Percentiles rank a stretch among this genome's conserved stretches.
These are phyloP conservation scores for Antedon mediterranea DNA, from an alignment of 53 echinoderm and acorn worm genomes.

Conservation along the genomic window DNA sequence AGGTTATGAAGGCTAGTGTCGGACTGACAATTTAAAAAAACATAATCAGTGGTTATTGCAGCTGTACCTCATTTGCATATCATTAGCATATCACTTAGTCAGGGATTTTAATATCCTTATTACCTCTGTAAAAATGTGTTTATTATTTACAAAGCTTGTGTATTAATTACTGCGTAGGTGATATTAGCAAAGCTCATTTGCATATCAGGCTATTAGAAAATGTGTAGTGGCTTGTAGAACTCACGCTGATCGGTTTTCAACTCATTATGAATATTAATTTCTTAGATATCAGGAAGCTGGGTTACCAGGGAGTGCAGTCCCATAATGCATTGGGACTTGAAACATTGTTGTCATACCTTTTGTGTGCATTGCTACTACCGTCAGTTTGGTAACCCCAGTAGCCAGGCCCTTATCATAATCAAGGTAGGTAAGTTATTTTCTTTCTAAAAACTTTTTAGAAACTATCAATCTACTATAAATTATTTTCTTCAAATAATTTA, in stretches of 20 bases:
- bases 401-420: constrained; percentile 1
- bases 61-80: neutral
- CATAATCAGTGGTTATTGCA: neutral
- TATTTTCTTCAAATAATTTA: no score
- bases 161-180: neutral
- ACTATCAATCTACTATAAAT: neutral
- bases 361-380: neutral
- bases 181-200: neutral
- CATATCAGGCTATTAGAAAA: neutral
- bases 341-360: neutral
- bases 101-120: neutral
- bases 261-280: neutral
- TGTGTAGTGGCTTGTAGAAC: neutral
- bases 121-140: neutral
- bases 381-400: neutral
- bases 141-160: neutral
- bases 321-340: neutral
- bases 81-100: neutral
- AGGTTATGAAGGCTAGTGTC: neutral
- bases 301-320: neutral
- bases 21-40: neutral
- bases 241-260: neutral
- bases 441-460: neutral
- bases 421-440: neutral
- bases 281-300: neutral